These are phyloP conservation scores for Sylvia borin DNA, from an alignment of 2,797 vertebrate species.

Conservation along the genomic window DNA sequence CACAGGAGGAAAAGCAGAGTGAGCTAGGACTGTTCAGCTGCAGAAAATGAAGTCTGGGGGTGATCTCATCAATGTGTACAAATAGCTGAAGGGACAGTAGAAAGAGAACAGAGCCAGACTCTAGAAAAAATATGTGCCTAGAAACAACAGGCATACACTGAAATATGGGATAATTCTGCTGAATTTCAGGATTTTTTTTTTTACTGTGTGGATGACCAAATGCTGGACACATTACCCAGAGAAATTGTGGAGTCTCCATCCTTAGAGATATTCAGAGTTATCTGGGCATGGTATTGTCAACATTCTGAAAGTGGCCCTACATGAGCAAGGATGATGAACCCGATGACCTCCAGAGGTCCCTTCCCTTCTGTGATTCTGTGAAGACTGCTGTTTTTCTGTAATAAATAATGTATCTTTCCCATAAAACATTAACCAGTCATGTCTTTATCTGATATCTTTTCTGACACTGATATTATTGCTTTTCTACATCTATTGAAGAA, in stretches of 20 bases:
- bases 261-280: background rate
- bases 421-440: background rate
- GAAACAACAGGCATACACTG: background rate
- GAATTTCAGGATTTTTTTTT: background rate
- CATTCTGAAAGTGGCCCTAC: background rate
- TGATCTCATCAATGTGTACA: background rate
- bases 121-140: background rate
- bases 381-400: background rate
- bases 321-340: background rate
- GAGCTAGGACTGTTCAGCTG: background rate
- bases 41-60: background rate
- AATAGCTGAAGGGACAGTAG: background rate
- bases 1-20: background rate
- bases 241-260: background rate
- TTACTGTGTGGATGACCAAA: background rate
- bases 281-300: background rate
- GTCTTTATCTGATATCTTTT: background rate
- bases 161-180: background rate
- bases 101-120: background rate
- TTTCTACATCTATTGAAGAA: background rate
- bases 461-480: background rate
- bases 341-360: background rate
- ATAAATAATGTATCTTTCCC: background rate
- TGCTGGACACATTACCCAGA: background rate
- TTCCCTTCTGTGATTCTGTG: background rate